Base-by-base conservation (phyloP, 1,140 invertebrate genomes). In the Zaprionus ghesquierei region DNA sequence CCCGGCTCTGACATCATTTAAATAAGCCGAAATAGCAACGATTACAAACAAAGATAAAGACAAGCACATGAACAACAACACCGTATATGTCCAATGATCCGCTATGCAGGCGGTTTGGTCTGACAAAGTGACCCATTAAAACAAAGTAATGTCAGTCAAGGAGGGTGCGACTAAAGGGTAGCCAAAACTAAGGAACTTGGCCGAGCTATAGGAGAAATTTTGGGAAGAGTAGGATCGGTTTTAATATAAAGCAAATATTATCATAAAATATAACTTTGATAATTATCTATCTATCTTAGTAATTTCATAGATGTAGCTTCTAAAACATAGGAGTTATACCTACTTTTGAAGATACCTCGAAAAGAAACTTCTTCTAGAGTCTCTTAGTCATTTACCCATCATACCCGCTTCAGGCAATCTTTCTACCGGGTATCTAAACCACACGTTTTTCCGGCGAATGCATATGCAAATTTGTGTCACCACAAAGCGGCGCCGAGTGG, bases 1-100 rank as follows among this genome's bases (percentile, higher is more conserved):
- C 59, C 69, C 80, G 68, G 81, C 79, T 63, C 60, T 70, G 73
- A 62, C 84, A 71, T 87, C 84, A 87, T 87, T 87, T 89, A 50
- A 87, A 89, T 87, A 89, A 80, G 77, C 64, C 84, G 64, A 73
- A 73, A 73, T 41, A 68, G 65, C 73, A 69, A 63, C 53, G 51
- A 68, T 87, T 87, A 77, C 69, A 77, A 89, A 77, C 18, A 22
- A 84, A n/a, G n/a, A 79, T 12, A 10, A 33, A 33, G 10, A 33
- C 31, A 12, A 12, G 12, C 31, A 41, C n/a, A 41, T 41, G 5
- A 41, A 41, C 35, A 41, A 41, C 6, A 15, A 29, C 9, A 29
- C 27, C 50, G 35, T 46, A 66, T 49, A 66, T 69, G 68, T 29
- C 35, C 23, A 27, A 65, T 63, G 23, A 27, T 60, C 35, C 38